phyloP scores from a whole-genome alignment of 2,797 vertebrate species.

The Garrulus glandarius region DNA sequence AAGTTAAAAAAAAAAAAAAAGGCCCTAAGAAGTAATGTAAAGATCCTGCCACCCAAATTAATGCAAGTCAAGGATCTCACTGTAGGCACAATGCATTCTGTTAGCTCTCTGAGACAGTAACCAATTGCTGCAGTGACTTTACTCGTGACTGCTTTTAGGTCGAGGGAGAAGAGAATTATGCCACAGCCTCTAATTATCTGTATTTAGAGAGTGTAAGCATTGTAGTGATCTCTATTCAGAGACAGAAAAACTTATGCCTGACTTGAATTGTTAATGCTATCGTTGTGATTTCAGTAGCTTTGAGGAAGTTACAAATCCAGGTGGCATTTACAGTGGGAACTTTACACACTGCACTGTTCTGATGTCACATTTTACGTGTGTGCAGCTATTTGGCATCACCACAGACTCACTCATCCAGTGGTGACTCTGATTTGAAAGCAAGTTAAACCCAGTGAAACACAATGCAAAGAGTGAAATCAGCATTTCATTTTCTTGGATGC shows the following conservation, averaged over 20 bases:
- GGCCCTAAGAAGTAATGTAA: neutral
- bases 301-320: neutral
- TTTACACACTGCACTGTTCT: neutral
- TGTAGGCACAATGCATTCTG: neutral
- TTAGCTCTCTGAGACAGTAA: neutral
- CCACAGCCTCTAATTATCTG: slow-evolving; percentile 29
- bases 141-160: neutral
- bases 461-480: neutral
- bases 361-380: neutral
- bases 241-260: slow-evolving; percentile 10
- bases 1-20: neutral
- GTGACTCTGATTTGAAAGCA: neutral
- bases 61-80: neutral
- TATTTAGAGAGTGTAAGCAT: slow-evolving; percentile 41
- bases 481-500: neutral
- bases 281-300: neutral
- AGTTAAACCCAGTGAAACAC: neutral
- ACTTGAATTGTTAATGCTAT: slow-evolving; percentile 30
- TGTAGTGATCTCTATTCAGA: slow-evolving; percentile 10
- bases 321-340: neutral
- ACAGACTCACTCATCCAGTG: neutral
- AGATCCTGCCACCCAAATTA: neutral
- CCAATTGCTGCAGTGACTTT: neutral
- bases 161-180: slow-evolving; percentile 1
- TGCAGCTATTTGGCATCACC: neutral